Conservation (phyloP, 2,888 invertebrate species). For the Melinopterus prodromus region DNA sequence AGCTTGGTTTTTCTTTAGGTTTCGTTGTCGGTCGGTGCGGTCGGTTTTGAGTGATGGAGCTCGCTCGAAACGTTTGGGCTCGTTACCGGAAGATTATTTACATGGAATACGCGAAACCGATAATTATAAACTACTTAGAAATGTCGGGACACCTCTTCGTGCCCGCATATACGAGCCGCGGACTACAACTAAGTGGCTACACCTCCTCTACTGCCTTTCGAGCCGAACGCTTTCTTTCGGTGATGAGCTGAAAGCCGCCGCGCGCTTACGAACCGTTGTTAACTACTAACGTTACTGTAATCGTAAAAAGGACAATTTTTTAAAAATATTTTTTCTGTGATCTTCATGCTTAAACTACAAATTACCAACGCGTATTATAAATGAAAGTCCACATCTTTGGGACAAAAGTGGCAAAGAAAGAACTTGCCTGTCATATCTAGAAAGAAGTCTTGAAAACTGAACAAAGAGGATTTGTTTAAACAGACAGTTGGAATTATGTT, state of each 20-base stretch:
- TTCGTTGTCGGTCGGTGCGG: slow-evolving; percentile 4
- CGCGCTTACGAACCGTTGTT: background rate
- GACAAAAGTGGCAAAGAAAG: too few species aligned
- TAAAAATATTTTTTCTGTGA: too few species aligned
- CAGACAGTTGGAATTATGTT: too few species aligned
- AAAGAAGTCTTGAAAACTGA: too few species aligned
- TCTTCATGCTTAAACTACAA: too few species aligned
- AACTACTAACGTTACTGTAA: background rate
- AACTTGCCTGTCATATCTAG: too few species aligned
- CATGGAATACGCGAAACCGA: slow-evolving; percentile 27
- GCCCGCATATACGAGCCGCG: slow-evolving; percentile 13
- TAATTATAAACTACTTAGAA: slow-evolving; percentile 34
- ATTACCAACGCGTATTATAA: too few species aligned
- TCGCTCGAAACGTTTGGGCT: slow-evolving; percentile 18
- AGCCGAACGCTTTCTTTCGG: background rate
- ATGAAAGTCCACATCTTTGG: too few species aligned
- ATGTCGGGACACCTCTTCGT: slow-evolving; percentile 16
- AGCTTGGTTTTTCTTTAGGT: slow-evolving; percentile 20
- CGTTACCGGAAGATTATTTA: slow-evolving; percentile 28
- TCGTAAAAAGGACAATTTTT: too few species aligned
- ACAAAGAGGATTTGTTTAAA: too few species aligned
- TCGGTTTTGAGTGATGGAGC: background rate
- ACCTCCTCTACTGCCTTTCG: background rate
- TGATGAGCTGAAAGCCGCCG: background rate
- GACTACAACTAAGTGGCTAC: slow-evolving; percentile 4